phyloP scores from a whole-genome alignment of 2,113 vertebrate genomes.

The Macroglossus sobrinus region DNA sequence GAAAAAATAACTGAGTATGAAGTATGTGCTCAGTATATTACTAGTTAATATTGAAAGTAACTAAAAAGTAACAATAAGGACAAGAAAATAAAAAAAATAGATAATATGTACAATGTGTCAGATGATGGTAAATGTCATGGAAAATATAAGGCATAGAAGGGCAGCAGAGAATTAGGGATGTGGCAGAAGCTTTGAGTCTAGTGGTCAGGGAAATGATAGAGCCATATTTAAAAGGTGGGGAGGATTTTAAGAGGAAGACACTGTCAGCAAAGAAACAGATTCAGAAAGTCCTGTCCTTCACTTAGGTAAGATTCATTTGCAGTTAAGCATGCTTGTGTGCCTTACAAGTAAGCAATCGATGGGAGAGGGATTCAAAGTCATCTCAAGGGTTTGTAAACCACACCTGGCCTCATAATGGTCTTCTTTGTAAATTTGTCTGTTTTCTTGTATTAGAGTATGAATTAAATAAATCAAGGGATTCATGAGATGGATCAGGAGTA shows the following conservation, averaged over 20 bases:
- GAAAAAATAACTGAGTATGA: not conserved
- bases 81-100: not conserved
- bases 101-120: not conserved
- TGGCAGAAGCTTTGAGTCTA: not conserved
- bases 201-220: not conserved
- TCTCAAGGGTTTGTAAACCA: constrained; percentile 72
- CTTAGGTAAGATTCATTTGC: constrained; percentile 74
- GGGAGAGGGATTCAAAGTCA: constrained; percentile 73
- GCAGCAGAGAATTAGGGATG: not conserved
- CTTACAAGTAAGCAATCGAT: constrained; percentile 75
- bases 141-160: not conserved
- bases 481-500: constrained; percentile 73
- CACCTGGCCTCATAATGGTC: constrained; percentile 69
- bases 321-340: constrained; percentile 73
- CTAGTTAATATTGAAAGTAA: not conserved
- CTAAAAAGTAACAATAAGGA: not conserved
- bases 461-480: constrained; percentile 75
- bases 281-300: not conserved
- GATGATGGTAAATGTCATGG: not conserved
- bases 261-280: not conserved
- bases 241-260: not conserved
- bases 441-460: constrained; percentile 73
- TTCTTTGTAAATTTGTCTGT: constrained; percentile 70
- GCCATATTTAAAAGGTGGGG: not conserved
- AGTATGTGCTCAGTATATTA: not conserved